Conservation (phyloP, 2,113 vertebrate genomes). For the Calonectris borealis region DNA sequence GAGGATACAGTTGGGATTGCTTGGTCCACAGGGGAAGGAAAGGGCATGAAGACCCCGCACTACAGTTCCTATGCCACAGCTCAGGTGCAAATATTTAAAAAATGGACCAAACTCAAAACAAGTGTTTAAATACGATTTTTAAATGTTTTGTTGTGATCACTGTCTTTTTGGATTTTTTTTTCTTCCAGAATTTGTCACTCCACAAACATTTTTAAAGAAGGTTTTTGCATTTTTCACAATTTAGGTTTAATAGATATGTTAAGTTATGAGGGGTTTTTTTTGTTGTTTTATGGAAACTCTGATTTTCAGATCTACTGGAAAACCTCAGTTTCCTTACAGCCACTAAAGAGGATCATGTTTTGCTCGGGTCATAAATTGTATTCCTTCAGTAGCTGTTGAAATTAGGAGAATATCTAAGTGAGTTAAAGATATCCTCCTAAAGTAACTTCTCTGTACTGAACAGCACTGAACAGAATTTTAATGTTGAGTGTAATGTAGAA, state of each 20-base stretch:
- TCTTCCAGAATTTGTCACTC: background rate
- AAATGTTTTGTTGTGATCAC: background rate
- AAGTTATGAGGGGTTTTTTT: accelerated
- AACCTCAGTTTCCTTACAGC: background rate
- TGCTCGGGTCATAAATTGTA: background rate
- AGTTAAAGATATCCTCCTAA: background rate
- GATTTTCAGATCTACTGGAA: background rate
- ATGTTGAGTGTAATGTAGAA: background rate
- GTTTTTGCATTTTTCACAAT: background rate
- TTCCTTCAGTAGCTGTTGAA: background rate
- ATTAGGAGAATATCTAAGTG: background rate
- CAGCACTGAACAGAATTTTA: background rate
- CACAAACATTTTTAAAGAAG: background rate
- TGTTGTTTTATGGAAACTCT: background rate
- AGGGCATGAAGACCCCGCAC: accelerated
- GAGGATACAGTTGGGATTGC: background rate
- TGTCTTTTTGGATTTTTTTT: background rate
- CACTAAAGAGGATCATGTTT: background rate
- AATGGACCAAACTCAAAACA: background rate
- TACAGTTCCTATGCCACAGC: background rate
- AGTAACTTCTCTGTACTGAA: background rate
- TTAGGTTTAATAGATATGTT: background rate
- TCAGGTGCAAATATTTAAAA: background rate
- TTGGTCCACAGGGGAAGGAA: background rate
- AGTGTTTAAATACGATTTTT: background rate